phyloP scores from a whole-genome alignment of 1,140 invertebrate species.

The Ostrea edulis region DNA sequence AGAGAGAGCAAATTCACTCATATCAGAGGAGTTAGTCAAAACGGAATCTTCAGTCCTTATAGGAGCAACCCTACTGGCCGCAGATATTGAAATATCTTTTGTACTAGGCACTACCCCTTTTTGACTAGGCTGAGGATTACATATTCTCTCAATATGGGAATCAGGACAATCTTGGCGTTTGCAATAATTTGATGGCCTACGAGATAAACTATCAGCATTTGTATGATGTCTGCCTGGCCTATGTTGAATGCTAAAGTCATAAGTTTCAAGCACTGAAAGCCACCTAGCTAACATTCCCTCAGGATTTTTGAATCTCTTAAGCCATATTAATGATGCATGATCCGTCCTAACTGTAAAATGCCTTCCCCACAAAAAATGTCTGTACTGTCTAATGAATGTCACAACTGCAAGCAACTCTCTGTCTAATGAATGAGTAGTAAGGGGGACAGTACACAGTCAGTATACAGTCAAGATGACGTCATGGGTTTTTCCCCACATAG shows the following conservation, averaged over 20 bases:
- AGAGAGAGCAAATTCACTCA: no score
- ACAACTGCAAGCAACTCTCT: constrained; percentile 51
- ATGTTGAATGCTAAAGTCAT: constrained; percentile 51
- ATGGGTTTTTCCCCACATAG: no score
- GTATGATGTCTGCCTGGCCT: constrained; percentile 39
- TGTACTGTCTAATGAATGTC: constrained; percentile 51
- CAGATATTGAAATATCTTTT: no score
- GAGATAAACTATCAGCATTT: constrained; percentile 50
- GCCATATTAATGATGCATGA: constrained; percentile 54
- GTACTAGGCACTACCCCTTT: no score
- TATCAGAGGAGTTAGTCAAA: no score
- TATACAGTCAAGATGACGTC: no score
- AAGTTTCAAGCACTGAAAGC: constrained; percentile 40
- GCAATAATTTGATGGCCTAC: constrained; percentile 13
- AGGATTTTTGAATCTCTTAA: constrained; percentile 46
- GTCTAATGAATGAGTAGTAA: no score
- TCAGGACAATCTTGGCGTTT: constrained; percentile 26
- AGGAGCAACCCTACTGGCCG: background rate
- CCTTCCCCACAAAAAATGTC: constrained; percentile 48
- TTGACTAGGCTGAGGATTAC: no score
- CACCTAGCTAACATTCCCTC: constrained; percentile 50
- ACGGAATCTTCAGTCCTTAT: background rate
- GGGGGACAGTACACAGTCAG: no score
- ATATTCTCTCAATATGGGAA: background rate
- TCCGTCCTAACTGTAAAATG: constrained; percentile 46